Evolutionary conservation across 1,140 invertebrate genomes (phyloP).

Genomic region (Drosophila bipectinata): DNA sequence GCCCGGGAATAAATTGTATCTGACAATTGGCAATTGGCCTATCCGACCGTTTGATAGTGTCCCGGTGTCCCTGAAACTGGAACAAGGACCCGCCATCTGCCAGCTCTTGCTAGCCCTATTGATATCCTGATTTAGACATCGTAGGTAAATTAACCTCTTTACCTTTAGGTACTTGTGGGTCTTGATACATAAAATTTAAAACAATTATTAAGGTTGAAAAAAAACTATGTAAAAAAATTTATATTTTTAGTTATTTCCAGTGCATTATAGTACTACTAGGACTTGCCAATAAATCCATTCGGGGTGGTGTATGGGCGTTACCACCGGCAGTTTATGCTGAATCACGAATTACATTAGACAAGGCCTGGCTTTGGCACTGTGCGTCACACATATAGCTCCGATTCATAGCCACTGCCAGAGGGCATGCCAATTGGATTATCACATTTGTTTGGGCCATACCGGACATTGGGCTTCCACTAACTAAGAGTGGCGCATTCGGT

Average conservation of each 20-base stretch:
- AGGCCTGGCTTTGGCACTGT: conserved; percentile 47
- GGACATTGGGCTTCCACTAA: not conserved
- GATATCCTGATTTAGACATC: not conserved
- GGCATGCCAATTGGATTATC: conserved; percentile 75
- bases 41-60: conserved; percentile 78
- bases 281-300: conserved; percentile 65
- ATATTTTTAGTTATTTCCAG: not conserved
- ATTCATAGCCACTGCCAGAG: conserved; percentile 13
- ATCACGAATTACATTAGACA: conserved; percentile 81
- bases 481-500: conserved; percentile 11
- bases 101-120: conserved; percentile 2
- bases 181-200: too few species aligned
- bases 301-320: conserved; percentile 19
- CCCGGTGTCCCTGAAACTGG: conserved; percentile 41
- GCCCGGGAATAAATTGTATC: conserved; percentile 79
- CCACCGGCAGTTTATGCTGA: conserved; percentile 72
- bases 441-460: conserved; percentile 40
- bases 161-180: too few species aligned
- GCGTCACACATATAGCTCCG: not conserved
- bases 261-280: conserved; percentile 15
- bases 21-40: conserved; percentile 82
- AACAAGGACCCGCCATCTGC: conserved; percentile 19
- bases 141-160: too few species aligned
- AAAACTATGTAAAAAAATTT: too few species aligned
- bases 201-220: too few species aligned